Evolutionary conservation across 37 sponge, comb jelly and placozoan species (phyloP).

Genomic region (Lycopodina hypogea): DNA sequence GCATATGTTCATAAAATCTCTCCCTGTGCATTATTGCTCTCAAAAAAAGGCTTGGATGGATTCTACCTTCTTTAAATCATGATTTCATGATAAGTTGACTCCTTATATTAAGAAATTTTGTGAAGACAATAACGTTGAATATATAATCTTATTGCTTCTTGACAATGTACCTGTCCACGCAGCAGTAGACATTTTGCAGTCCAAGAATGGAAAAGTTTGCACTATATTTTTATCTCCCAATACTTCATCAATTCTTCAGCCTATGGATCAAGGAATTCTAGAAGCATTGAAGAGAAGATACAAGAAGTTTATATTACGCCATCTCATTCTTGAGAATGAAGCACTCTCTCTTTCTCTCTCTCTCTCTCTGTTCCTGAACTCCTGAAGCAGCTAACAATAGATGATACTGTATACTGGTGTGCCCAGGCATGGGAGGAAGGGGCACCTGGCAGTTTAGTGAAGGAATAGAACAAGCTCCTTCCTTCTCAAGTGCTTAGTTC

Average conservation of each 20-base stretch:
- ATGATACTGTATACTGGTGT: conserved; percentile 6
- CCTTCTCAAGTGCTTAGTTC: too few relatives aligned
- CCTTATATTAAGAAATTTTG: not conserved
- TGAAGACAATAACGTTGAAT: not conserved
- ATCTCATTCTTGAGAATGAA: not conserved
- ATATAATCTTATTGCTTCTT: not conserved
- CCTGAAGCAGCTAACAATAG: not conserved
- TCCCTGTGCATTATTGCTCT: not conserved
- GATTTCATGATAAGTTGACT: not conserved
- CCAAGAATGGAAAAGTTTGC: not conserved
- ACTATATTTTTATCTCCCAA: conserved; percentile 5
- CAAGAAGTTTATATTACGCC: not conserved
- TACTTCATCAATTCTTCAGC: not conserved
- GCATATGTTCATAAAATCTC: not conserved
- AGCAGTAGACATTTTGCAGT: not conserved
- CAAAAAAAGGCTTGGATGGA: not conserved
- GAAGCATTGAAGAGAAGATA: not conserved
- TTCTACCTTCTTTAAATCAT: not conserved
- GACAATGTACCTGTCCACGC: not conserved
- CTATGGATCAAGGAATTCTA: conserved; percentile 2
- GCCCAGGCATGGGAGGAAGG: too few relatives aligned
- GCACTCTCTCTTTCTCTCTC: too few relatives aligned
- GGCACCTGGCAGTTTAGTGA: not conserved
- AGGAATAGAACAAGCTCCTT: conserved; percentile 4
- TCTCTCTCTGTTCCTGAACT: not conserved